Evolutionary conservation across 92 coral and sea anemone genomes (phyloP).

Genomic region (Heliopora coerulea): DNA sequence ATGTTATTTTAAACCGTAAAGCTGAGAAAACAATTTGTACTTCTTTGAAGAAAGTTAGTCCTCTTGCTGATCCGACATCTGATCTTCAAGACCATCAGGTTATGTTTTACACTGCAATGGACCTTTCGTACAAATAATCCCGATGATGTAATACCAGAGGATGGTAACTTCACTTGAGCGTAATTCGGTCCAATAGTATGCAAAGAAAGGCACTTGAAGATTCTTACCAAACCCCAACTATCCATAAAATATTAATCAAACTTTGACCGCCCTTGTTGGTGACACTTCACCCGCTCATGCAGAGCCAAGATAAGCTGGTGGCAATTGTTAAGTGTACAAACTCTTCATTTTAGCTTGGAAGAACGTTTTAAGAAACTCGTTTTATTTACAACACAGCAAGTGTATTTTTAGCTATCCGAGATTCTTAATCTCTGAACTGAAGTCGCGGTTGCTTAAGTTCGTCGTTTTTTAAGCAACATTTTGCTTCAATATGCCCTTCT

Average conservation of each 20-base stretch:
- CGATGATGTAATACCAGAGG: constrained; percentile 5
- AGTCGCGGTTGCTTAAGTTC: too few relatives aligned
- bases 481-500: background rate
- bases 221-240: constrained; percentile 18
- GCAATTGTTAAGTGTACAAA: too few relatives aligned
- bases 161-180: background rate
- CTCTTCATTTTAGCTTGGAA: too few relatives aligned
- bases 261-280: background rate
- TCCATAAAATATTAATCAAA: constrained; percentile 15
- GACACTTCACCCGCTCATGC: constrained; percentile 20
- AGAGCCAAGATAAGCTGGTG: constrained; percentile 12
- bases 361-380: too few relatives aligned
- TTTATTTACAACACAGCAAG: too few relatives aligned
- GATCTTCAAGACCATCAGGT: background rate
- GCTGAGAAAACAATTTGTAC: background rate
- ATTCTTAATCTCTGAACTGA: too few relatives aligned
- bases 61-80: too few relatives aligned
- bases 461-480: background rate
- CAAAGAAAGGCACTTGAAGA: background rate
- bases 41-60: too few relatives aligned
- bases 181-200: background rate
- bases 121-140: constrained; percentile 1
- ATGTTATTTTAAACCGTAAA: background rate
- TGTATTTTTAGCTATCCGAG: too few relatives aligned
- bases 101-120: background rate